phyloP scores from a whole-genome alignment of 2,113 vertebrate genomes.

The Origma solitaria region DNA sequence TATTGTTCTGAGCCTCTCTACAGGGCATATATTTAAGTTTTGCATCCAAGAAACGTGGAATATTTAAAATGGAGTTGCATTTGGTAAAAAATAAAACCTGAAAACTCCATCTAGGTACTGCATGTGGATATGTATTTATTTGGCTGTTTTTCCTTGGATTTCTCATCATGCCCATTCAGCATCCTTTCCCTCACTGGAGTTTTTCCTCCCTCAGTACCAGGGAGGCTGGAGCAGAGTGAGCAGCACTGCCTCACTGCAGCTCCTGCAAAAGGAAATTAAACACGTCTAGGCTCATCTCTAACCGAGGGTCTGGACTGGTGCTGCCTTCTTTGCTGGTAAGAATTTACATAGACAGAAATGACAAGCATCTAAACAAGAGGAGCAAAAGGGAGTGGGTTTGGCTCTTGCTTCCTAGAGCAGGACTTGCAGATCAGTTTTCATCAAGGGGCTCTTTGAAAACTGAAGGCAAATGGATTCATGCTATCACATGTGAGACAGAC shows the following conservation, averaged over 20 bases:
- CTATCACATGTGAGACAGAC: fast-evolving
- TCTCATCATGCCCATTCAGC: fast-evolving
- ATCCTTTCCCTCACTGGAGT: neutral
- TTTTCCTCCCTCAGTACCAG: neutral
- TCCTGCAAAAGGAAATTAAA: neutral
- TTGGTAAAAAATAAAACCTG: neutral
- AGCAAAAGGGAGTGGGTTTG: neutral
- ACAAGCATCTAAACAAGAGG: neutral
- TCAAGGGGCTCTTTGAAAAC: neutral
- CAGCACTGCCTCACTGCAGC: neutral
- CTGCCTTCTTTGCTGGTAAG: neutral
- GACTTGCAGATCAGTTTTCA: neutral
- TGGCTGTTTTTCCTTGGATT: neutral
- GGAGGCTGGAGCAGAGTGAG: neutral
- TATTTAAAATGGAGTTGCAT: neutral
- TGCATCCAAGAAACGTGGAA: neutral
- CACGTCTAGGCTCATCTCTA: neutral
- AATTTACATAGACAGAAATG: neutral
- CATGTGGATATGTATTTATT: neutral
- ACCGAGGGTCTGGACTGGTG: neutral
- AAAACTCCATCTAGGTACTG: neutral
- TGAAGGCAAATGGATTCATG: neutral
- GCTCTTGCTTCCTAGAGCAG: neutral
- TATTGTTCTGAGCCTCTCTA: neutral
- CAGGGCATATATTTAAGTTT: neutral